phyloP scores from a whole-genome alignment of 2,888 invertebrate species.

The Marronus borbonicus region DNA sequence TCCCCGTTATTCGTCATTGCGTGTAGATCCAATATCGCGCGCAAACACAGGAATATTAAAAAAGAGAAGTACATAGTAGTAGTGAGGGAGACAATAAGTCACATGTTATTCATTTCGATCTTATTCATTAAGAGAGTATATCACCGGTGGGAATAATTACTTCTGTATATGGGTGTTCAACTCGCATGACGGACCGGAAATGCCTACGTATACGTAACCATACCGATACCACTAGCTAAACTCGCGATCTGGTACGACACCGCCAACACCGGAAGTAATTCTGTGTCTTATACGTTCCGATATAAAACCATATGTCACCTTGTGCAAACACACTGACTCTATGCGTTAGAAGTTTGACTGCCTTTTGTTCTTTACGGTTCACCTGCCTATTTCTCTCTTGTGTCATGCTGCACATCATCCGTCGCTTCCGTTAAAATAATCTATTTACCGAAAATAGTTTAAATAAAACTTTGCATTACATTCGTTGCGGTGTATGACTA shows the following conservation, averaged over 20 bases:
- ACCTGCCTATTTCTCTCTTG: conserved; percentile 32
- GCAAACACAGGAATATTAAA: background rate
- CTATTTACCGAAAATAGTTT: conserved; percentile 8
- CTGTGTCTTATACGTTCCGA: conserved; percentile 55
- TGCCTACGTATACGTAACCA: conserved; percentile 59
- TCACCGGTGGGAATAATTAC: conserved; percentile 61
- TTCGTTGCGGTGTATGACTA: background rate
- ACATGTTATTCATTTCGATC: conserved; percentile 58
- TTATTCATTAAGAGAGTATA: conserved; percentile 65
- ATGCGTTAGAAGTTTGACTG: conserved; percentile 36
- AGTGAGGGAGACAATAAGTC: conserved; percentile 31
- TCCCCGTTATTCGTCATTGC: no score
- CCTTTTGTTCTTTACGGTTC: conserved; percentile 43
- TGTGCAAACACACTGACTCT: conserved; percentile 49
- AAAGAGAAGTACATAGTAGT: background rate
- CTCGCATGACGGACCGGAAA: conserved; percentile 69
- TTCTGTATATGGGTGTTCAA: conserved; percentile 62
- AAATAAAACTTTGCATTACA: background rate
- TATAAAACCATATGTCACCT: conserved; percentile 65
- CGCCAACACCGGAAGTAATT: conserved; percentile 49
- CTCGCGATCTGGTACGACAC: conserved; percentile 62
- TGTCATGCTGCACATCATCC: background rate
- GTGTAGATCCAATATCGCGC: background rate
- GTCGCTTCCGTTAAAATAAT: background rate
- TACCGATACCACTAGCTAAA: conserved; percentile 34